Conservation (phyloP, 2,888 invertebrate species). For the Timema podura region DNA sequence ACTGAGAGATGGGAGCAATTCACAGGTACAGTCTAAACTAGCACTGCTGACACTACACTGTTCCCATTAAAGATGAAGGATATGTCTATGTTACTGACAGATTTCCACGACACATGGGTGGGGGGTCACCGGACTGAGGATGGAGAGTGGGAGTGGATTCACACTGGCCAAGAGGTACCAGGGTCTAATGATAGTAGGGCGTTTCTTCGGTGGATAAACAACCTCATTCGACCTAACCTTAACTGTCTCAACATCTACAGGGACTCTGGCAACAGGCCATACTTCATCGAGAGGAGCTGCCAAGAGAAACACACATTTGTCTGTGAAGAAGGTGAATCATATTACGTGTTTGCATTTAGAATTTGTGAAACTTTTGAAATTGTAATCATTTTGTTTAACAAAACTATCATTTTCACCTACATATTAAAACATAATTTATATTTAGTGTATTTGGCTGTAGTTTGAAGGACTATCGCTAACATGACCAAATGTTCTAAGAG, state of each 20-base stretch:
- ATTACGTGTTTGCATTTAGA: no score
- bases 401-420: no score
- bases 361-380: no score
- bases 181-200: background rate
- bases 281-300: background rate
- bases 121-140: background rate
- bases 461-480: no score
- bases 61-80: background rate
- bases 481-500: no score
- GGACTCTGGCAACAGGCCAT: background rate
- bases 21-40: no score
- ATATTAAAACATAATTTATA: no score
- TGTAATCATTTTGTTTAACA: no score
- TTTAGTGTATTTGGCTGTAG: no score
- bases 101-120: constrained; percentile 6
- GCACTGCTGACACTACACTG: no score
- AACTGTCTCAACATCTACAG: constrained; percentile 5
- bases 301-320: background rate
- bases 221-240: background rate
- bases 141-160: background rate
- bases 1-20: no score
- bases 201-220: background rate
- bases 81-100: background rate
- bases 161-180: background rate
- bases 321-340: background rate